Conservation (phyloP, 1,140 invertebrate genomes). For the Matsumurasca onukii region DNA sequence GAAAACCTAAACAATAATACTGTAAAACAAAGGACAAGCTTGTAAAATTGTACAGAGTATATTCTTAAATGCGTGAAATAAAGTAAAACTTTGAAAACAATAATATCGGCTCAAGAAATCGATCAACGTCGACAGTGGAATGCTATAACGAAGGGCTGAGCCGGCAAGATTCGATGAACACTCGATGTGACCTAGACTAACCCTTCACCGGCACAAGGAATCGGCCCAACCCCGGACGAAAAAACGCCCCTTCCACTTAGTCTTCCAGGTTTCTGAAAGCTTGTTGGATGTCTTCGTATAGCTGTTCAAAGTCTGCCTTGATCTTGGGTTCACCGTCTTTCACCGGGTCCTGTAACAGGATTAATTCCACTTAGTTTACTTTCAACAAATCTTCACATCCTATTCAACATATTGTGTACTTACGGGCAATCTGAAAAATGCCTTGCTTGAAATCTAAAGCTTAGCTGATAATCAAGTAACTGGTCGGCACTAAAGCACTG, state of each 20-base stretch:
- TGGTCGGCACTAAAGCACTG: too few relatives aligned
- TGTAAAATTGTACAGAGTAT: conserved; percentile 19
- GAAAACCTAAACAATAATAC: conserved; percentile 23
- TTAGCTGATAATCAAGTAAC: too few relatives aligned
- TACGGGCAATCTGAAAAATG: too few relatives aligned
- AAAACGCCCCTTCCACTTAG: conserved; percentile 65
- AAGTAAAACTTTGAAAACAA: conserved; percentile 7
- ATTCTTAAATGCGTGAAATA: conserved; percentile 18
- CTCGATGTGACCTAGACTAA: background rate
- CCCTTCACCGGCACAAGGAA: background rate
- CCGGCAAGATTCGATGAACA: background rate
- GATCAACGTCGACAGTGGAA: conserved; percentile 19
- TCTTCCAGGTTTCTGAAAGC: conserved; percentile 99
- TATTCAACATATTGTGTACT: too few relatives aligned
- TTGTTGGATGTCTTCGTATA: conserved; percentile 93
- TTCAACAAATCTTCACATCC: too few relatives aligned
- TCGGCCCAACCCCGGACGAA: background rate
- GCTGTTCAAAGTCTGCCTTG: conserved; percentile 93
- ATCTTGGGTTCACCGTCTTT: conserved; percentile 98
- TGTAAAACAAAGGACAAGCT: conserved; percentile 18
- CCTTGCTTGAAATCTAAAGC: too few relatives aligned
- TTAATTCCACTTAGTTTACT: too few relatives aligned
- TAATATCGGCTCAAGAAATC: conserved; percentile 12
- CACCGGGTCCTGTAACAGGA: conserved; percentile 86
- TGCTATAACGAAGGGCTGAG: background rate